Base-by-base conservation (phyloP, 2,888 invertebrate genomes). In the Caenorhabditis sp. region DNA sequence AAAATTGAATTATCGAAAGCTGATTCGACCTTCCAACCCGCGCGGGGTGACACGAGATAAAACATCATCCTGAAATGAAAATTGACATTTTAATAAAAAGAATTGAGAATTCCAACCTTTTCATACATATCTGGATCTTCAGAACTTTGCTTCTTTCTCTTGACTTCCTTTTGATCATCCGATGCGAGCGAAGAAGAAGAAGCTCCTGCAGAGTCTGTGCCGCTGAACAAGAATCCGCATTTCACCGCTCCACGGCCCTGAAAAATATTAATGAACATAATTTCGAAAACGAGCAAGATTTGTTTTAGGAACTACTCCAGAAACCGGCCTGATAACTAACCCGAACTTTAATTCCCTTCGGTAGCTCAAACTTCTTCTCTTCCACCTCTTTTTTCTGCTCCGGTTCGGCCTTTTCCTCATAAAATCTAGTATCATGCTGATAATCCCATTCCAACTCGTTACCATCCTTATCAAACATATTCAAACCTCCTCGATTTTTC, bases 401-500 rank as follows among this genome's bases (percentile, higher is more conserved):
- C 17, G 38, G 54, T 25, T 79, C 66, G 23, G 76, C 64, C 5
- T 68, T 62, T 20, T 68, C 69, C 8, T 73, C 68, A 31, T 72
- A 77, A 49, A 76, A 78, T 20, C 86, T 77, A 8, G 85, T 85
- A 70, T 86, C 86, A 56, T 86, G 86, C 57, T 85, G 84, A 63
- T 83, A 86, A 63, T 86, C 84, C 85, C 85, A 86, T 14, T 83
- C 82, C 27, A 85, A 68, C 66, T 86, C 86, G 14, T 81, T 77
- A 59, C 86, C 86, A 17, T 84, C 68, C 20, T 80, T 71, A 61
- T 85, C 81, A 63, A 84, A 86, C 17, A 86, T 67, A 70, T 86
- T 85, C 66, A 86, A 63, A 10, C 86, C 86, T 10, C 83, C 80
- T 27, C 83, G 78, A 14, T 78, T 63, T n/a, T 70, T 72, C 14